Conservation (phyloP, 1,140 invertebrate genomes). For the Akabosia matsudoensis region DNA sequence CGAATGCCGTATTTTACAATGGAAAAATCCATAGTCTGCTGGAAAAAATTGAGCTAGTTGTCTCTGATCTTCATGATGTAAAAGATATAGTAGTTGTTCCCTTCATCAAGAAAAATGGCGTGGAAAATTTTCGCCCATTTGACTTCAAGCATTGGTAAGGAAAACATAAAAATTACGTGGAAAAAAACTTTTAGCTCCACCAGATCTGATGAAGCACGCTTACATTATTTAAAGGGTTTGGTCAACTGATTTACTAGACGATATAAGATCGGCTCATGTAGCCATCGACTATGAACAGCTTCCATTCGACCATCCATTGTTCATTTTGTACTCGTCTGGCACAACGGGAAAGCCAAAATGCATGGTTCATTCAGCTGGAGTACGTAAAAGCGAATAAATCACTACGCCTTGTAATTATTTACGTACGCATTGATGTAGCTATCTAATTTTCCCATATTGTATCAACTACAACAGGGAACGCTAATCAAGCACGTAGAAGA, state of each 20-base stretch:
- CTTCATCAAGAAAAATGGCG: slow-evolving; percentile 50
- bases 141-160: no score
- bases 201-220: slow-evolving; percentile 1
- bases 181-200: no score
- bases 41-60: slow-evolving; percentile 56
- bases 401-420: no score
- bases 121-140: not conserved
- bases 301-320: slow-evolving; percentile 62
- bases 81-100: slow-evolving; percentile 56
- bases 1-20: slow-evolving; percentile 59
- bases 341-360: slow-evolving; percentile 64
- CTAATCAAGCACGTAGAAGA: slow-evolving; percentile 61
- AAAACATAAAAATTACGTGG: no score
- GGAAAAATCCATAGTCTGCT: slow-evolving; percentile 57
- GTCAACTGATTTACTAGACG: slow-evolving; percentile 32
- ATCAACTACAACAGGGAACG: slow-evolving; percentile 56
- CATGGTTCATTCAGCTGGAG: slow-evolving; percentile 62
- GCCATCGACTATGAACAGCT: slow-evolving; percentile 56
- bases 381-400: slow-evolving; percentile 51
- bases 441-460: no score
- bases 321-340: slow-evolving; percentile 62
- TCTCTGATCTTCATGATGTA: slow-evolving; percentile 53
- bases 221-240: slow-evolving; percentile 30
- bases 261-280: slow-evolving; percentile 18
- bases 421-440: no score